phyloP scores from a whole-genome alignment of 2,888 invertebrate species.

The Trichopoda pennipes region DNA sequence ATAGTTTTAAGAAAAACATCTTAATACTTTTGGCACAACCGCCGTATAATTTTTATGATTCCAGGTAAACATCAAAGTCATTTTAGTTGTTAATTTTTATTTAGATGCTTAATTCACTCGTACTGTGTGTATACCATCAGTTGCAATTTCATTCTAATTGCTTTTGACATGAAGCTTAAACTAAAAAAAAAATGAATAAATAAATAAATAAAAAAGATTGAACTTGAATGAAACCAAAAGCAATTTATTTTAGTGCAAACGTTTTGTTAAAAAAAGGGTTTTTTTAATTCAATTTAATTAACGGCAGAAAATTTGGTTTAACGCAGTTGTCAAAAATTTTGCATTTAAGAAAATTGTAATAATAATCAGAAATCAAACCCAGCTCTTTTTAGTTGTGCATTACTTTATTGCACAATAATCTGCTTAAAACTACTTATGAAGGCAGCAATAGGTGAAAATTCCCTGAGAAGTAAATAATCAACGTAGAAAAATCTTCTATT shows the following conservation, averaged over 20 bases:
- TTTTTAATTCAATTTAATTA: not conserved
- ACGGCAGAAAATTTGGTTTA: constrained; percentile 7
- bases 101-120: not conserved
- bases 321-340: not conserved
- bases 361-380: too few species aligned
- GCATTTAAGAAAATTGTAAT: too few species aligned
- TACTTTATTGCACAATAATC: too few species aligned
- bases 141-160: constrained; percentile 41
- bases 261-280: not conserved
- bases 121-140: not conserved
- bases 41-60: too few species aligned
- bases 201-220: constrained; percentile 20
- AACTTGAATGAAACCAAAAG: constrained; percentile 45
- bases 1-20: too few species aligned
- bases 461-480: too few species aligned
- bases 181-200: too few species aligned
- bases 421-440: too few species aligned
- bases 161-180: constrained; percentile 43
- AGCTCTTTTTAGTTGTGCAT: too few species aligned
- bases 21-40: too few species aligned
- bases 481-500: too few species aligned
- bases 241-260: constrained; percentile 8
- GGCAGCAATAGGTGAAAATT: too few species aligned
- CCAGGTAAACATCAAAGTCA: not conserved
- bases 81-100: constrained; percentile 15